These are phyloP conservation scores for Aythya fuligula DNA, from an alignment of 2,797 vertebrate species.

Conservation along the genomic window DNA sequence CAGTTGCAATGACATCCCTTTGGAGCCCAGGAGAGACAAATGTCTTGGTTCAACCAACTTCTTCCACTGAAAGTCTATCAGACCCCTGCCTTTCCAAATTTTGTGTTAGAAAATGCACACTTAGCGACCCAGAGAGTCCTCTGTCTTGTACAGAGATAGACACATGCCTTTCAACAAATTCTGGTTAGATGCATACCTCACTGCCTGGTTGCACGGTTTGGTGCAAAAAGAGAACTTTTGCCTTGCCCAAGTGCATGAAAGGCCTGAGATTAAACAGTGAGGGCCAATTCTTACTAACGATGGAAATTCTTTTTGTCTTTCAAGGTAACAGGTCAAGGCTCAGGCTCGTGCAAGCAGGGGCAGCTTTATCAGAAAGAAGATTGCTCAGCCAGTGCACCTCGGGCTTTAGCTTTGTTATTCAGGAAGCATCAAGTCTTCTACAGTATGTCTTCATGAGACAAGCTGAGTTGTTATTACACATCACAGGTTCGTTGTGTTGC, in stretches of 20 bases:
- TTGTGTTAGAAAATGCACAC: fast-evolving
- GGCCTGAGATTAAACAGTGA: background rate
- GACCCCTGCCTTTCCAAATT: background rate
- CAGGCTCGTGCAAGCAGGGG: background rate
- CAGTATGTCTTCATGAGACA: fast-evolving
- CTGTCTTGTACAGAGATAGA: background rate
- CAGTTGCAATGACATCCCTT: background rate
- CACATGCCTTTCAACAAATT: fast-evolving
- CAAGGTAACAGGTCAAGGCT: background rate
- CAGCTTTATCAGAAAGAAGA: background rate
- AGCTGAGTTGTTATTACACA: background rate
- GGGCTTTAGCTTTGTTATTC: background rate
- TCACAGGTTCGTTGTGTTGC: background rate
- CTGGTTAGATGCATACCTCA: background rate
- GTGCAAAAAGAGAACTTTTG: background rate
- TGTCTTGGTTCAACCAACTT: fast-evolving
- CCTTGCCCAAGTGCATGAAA: background rate
- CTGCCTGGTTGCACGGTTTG: background rate
- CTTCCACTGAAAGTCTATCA: background rate
- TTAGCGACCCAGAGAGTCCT: fast-evolving
- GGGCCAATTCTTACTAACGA: fast-evolving
- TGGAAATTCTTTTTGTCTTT: background rate
- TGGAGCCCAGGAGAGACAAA: background rate
- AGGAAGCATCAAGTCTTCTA: background rate
- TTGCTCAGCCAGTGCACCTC: background rate